Base-by-base conservation (phyloP, 2,888 invertebrate genomes). In the Metopia argyrocephala region DNA sequence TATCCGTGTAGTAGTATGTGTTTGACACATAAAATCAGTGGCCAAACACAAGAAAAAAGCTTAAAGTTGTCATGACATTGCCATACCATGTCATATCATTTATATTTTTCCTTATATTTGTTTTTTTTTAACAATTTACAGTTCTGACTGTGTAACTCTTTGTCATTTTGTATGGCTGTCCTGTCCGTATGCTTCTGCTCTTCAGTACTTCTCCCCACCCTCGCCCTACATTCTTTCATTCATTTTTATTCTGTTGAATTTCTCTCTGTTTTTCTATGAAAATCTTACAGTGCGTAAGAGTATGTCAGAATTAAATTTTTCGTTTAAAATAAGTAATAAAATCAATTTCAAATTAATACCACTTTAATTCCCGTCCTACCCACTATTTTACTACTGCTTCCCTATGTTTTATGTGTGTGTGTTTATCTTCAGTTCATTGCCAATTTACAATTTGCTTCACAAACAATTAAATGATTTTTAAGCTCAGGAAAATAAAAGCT, bases 261-360 rank as follows among this genome's bases (percentile, higher is more conserved):
- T 28, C 20, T 20, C 0, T 15, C 38, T 59, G n/a, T 3, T 28
- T n/a, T n/a, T 61, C 61, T 45, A 3, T 21, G 6, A n/a, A 48
- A 48, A 56, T 25, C 52, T 70, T 59, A 61, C 61, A 66, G 78
- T 73, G 73, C 52, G 69, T 76, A 69, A 74, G 31, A 12, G 31
- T 31, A 12, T 31, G 31, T 38, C 3, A 12, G 38, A 12, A 4
- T 74, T n/a, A n/a, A n/a, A n/a, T 73, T 78, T 70, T 78, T 81
- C 74, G 61, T 75, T 78, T 78, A 78, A 81, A 81, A 75, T 81
- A 78, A 81, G 74, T 78, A 81, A 81, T 78, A 70, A 81, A 81
- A 78, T 81, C 81, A 81, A 81, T 78, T 78, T 75, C 61, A 74
- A 81, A 81, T 78, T 81, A 81, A 81, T 81, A 78, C 78, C 45